phyloP scores from a whole-genome alignment of 2,797 vertebrate genomes.

The Orientallactaga sibirica region DNA sequence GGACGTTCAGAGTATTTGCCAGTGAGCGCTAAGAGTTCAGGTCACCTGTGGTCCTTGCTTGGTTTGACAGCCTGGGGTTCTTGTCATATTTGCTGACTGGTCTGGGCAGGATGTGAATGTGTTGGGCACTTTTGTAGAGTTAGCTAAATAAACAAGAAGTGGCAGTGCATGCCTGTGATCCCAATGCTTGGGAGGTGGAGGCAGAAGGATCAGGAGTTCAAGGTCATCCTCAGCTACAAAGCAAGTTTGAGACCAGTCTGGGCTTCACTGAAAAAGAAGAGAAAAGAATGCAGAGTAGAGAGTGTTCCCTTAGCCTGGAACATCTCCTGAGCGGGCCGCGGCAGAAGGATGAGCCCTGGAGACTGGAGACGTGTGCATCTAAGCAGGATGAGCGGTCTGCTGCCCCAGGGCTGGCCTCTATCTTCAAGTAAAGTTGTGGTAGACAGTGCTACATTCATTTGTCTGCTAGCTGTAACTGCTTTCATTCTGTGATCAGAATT shows the following conservation, averaged over 20 bases:
- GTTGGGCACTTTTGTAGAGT: neutral
- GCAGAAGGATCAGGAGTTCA: neutral
- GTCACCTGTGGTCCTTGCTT: neutral
- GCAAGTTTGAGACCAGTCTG: neutral
- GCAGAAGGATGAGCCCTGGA: neutral
- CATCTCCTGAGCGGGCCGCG: neutral
- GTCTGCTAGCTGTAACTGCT: neutral
- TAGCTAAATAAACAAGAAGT: neutral
- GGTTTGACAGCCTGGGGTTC: neutral
- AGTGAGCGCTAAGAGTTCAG: neutral
- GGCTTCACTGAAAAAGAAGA: neutral
- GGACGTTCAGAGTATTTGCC: neutral
- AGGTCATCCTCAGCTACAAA: neutral
- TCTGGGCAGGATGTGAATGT: neutral
- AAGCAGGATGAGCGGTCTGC: neutral
- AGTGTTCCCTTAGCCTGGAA: neutral
- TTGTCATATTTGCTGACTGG: neutral
- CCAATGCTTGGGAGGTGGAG: too few relatives aligned
- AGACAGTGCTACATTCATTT: neutral
- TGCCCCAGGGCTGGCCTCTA: neutral
- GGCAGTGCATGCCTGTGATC: too few relatives aligned
- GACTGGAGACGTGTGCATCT: neutral
- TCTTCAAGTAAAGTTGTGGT: slow-evolving; percentile 9
- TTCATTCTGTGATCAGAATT: neutral
- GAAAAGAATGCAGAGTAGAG: neutral